Conservation (phyloP, 2,888 invertebrate species). For the Acronicta psi region DNA sequence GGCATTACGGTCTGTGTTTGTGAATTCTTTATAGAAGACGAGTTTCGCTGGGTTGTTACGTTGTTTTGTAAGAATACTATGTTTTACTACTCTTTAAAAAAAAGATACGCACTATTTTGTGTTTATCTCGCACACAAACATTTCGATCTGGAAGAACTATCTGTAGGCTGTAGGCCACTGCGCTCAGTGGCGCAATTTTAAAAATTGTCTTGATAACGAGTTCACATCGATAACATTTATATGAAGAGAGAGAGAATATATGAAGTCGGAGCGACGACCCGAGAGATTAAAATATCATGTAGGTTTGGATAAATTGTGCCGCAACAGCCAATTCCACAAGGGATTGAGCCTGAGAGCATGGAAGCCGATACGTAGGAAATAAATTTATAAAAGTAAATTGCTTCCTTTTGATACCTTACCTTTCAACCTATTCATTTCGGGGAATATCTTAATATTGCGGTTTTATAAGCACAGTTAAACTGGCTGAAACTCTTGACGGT, state of each 20-base stretch:
- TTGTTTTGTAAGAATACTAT: too few relatives aligned
- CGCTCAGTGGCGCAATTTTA: too few relatives aligned
- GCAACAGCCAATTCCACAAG: slow-evolving; percentile 15
- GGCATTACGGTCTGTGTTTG: slow-evolving; percentile 10
- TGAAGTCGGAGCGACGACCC: slow-evolving; percentile 1
- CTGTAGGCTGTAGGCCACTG: too few relatives aligned
- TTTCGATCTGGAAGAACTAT: too few relatives aligned
- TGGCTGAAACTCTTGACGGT: not conserved
- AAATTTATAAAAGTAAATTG: slow-evolving; percentile 26
- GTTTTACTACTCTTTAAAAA: too few relatives aligned
- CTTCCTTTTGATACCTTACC: slow-evolving; percentile 26
- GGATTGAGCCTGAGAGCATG: not conserved
- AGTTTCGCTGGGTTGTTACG: not conserved
- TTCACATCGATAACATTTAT: not conserved
- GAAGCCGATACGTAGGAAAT: slow-evolving; percentile 10
- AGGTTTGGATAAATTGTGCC: slow-evolving; percentile 27
- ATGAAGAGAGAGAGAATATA: not conserved
- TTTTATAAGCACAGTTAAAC: not conserved
- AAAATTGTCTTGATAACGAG: not conserved
- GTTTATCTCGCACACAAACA: too few relatives aligned
- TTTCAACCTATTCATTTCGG: slow-evolving; percentile 7
- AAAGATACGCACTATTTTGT: not conserved
- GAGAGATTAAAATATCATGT: slow-evolving; percentile 15
- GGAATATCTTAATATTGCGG: not conserved
- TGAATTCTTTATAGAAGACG: slow-evolving; percentile 3